Conservation (phyloP, 2,888 invertebrate genomes). For the Heteromyza rotundicornis region DNA sequence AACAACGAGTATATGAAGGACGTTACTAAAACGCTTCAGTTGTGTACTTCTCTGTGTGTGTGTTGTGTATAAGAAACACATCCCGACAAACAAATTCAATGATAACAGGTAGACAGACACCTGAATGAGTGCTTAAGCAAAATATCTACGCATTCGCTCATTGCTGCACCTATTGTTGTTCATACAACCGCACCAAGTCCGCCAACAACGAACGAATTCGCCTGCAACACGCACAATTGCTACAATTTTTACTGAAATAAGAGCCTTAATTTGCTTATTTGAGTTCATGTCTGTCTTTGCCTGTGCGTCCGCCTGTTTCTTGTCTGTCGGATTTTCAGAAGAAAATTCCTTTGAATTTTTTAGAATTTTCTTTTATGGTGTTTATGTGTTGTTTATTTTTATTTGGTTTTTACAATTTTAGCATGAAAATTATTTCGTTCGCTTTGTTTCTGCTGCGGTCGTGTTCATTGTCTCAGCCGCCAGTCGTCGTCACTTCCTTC, state of each 20-base stretch:
- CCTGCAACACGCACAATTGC: background rate
- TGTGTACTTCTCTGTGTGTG: no score
- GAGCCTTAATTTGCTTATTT: background rate
- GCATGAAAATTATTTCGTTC: background rate
- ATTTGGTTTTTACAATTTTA: background rate
- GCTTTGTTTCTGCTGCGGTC: background rate
- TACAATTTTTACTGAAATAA: background rate
- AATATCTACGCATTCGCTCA: background rate
- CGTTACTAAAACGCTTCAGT: background rate
- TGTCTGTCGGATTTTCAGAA: background rate
- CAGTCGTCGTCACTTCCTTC: background rate
- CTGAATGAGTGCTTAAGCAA: no score
- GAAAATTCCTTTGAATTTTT: no score
- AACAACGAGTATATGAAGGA: background rate
- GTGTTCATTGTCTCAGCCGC: background rate
- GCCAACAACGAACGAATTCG: no score
- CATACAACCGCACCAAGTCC: no score
- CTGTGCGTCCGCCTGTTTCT: background rate
- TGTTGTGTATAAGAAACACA: background rate
- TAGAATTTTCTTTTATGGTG: no score
- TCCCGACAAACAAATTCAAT: constrained; percentile 11
- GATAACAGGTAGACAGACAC: constrained; percentile 10
- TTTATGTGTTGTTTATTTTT: background rate
- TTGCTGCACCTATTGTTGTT: background rate
- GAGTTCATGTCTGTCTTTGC: background rate